Evolutionary conservation across 2,113 vertebrate genomes (phyloP).

Genomic region (Cynoglossus semilaevis): DNA sequence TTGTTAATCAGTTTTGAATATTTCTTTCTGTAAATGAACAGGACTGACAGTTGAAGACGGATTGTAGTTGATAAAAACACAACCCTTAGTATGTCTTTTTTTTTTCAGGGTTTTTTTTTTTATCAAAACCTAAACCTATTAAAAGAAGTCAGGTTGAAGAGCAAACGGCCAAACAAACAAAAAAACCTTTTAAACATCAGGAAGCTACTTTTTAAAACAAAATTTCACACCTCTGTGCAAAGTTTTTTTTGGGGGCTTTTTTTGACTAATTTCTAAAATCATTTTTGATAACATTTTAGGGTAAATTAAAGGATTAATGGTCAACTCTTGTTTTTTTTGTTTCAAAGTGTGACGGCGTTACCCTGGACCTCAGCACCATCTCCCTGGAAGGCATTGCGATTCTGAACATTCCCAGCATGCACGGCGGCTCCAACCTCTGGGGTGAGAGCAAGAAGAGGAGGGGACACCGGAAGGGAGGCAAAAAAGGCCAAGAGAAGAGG

Average conservation of each 20-base stretch:
- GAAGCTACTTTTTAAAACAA: too few relatives aligned
- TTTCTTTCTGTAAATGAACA: constrained; percentile 61
- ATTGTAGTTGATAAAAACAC: constrained; percentile 31
- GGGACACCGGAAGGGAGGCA: constrained; percentile 83
- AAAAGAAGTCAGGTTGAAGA: too few relatives aligned
- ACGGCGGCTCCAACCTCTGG: constrained; percentile 95
- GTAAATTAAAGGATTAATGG: accelerated
- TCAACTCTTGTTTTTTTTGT: not conserved
- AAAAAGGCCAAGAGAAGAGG: constrained; percentile 86
- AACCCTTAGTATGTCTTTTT: too few relatives aligned
- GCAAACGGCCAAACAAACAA: too few relatives aligned
- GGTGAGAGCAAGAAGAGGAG: constrained; percentile 92
- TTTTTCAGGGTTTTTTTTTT: too few relatives aligned
- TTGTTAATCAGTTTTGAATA: constrained; percentile 76
- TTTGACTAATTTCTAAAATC: too few relatives aligned
- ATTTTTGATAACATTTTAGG: too few relatives aligned
- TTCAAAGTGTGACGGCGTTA: constrained; percentile 86
- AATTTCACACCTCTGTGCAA: too few relatives aligned
- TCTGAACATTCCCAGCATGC: constrained; percentile 96
- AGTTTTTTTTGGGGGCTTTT: too few relatives aligned
- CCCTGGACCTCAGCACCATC: constrained; percentile 88
- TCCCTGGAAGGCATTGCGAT: constrained; percentile 93
- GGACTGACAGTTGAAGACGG: constrained; percentile 84
- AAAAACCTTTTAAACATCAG: too few relatives aligned
- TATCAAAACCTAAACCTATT: too few relatives aligned